Evolutionary conservation across 2,113 vertebrate genomes (phyloP), one percentile per base, ranked within the genome.

Genomic region (Oxyruncus cristatus): DNA sequence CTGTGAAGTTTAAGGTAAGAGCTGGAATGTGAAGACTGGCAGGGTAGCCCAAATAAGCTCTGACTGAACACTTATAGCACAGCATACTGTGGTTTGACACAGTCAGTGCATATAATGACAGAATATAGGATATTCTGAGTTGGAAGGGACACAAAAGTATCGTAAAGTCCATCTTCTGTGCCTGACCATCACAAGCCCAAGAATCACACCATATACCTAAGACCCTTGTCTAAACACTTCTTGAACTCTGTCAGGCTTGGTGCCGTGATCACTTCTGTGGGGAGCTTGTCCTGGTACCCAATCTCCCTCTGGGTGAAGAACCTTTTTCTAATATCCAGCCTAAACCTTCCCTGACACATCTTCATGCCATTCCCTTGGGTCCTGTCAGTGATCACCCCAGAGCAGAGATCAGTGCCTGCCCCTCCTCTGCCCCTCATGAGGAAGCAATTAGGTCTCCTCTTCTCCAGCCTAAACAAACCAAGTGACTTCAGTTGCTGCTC

Each of bases 311-410:
- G 23, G 8, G 24, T 13, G 15, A 55, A 79, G 12, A 71, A 39
- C 2, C 9, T 41, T n/a, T 47, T 53, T 13, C 15, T 47, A 26
- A 35, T 42, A 71, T 26, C 20, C 12, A 41, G 3, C 7, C 6
- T 47, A 41, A 79, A 30, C 0, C 0, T 35, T 8, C 6, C 6
- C n/a, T 55, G 41, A 30, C 3, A 55, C 12, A 41, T 3, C 3
- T 17, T 79, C n/a, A 56, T 20, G 21, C 6, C 24, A 14, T 72
- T 71, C 3, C 26, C 11, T 49, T 2, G 1, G 4, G 16, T 62
- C 7, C 24, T 55, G 9, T n/a, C 12, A 41, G 15, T n/a, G 26
- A 24, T 26, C 24, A 63, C 7, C 16, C 32, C 2, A 63, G 23
- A 23, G 19, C 5, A 63, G 39, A 47, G 8, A 71, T 26, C 30